Base-by-base conservation (phyloP, 2,113 vertebrate species). In the Anguilla japonica region DNA sequence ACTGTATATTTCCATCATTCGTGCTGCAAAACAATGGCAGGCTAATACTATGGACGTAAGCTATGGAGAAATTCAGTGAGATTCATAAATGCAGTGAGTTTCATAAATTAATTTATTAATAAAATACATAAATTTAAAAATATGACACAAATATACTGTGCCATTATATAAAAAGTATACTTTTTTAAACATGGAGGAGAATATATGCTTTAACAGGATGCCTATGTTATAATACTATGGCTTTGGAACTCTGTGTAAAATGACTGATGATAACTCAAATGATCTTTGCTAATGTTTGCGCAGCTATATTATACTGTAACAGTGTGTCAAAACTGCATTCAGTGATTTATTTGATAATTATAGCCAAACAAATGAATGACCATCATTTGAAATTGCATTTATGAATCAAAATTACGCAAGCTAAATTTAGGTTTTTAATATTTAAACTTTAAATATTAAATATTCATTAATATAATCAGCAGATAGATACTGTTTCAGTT, bases 361-460 rank as follows among this genome's bases (percentile, higher is more conserved):
- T 22, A 71, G 63, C 63, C 20, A 7, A n/a, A 71, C 16, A 71
- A 63, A 63, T 63, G 60, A 71, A 71, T 71, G 20, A 3, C 63
- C 63, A 71, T 71, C 20, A n/a, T 71, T 71, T 22, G 4, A 63
- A 63, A 63, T 8, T 63, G 60, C 60, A 63, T 63, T 63, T 63
- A 3, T 71, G 63, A 71, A 71, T 71, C 63, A 26, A n/a, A 71
- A 71, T 71, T 71, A 71, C 63, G n/a, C 22, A 71, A 20, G 63
- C 63, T 71, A 71, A 71, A 71, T 71, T 71, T 71, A 71, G 63
- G 63, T n/a, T 3, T 26, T 46, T 46, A 46, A 26, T 7, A 20
- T 71, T 20, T 71, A 71, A 71, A 71, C 63, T 71, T 71, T 71
- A n/a, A 71, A 71, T 71, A 71, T 71, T 26, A 71, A 71, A 71